Percentiles rank a stretch among this genome's conserved stretches.
Evolutionary conservation across 2,888 invertebrate species (phyloP).

Genomic region (Elysia crispata): DNA sequence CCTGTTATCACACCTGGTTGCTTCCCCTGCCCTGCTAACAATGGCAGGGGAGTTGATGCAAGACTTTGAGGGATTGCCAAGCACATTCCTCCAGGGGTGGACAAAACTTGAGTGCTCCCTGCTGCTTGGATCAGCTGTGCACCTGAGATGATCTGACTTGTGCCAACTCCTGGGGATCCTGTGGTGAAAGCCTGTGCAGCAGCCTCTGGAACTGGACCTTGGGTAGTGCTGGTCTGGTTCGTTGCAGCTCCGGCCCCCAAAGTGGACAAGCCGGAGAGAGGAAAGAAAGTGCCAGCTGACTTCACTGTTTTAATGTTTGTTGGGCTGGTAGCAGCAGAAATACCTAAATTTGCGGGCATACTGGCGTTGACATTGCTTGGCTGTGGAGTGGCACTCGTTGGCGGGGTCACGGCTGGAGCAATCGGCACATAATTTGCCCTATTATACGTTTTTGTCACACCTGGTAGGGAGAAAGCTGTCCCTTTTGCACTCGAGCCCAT

Average conservation of each 20-base stretch:
- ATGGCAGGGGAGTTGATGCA: constrained; percentile 41
- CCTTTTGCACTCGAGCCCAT: not conserved
- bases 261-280: constrained; percentile 81
- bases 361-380: not conserved
- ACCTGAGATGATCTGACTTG: not conserved
- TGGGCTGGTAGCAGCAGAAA: not conserved
- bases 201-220: not conserved
- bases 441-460: constrained; percentile 36
- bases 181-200: not conserved
- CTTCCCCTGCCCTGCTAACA: constrained; percentile 33
- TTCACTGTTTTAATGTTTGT: constrained; percentile 84
- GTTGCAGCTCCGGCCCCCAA: not conserved
- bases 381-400: not conserved
- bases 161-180: not conserved
- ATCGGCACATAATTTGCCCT: constrained; percentile 52
- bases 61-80: constrained; percentile 47
- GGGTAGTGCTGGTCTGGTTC: not conserved
- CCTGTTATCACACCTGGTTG: constrained; percentile 40
- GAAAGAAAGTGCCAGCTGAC: constrained; percentile 94
- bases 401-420: constrained; percentile 48
- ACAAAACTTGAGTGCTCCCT: not conserved
- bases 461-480: constrained; percentile 34
- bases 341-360: not conserved
- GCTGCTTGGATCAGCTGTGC: not conserved
- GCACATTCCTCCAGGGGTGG: not conserved